A percentile compares a stretch with the other conserved stretches of the same genome.
Evolutionary conservation across 2,797 vertebrate species (phyloP).

Genomic region (Myiotriccus ornatus): DNA sequence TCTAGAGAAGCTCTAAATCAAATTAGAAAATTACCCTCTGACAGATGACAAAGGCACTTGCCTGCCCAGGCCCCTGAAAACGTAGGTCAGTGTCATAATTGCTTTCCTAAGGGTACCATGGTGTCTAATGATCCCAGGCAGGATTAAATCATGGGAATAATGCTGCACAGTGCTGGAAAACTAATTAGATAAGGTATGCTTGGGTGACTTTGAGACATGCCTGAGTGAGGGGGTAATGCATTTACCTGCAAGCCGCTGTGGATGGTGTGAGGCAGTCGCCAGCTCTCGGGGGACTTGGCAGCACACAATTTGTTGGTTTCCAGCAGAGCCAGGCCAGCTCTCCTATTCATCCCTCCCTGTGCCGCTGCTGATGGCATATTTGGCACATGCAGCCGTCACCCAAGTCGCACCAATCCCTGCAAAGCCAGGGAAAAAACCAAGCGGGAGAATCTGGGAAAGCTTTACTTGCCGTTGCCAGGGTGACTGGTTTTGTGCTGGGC

Average conservation of each 20-base stretch:
- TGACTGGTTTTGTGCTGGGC: not conserved
- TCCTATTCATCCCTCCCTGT: not conserved
- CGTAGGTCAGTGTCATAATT: not conserved
- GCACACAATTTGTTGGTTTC: not conserved
- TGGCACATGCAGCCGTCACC: not conserved
- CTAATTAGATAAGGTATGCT: conserved; percentile 4
- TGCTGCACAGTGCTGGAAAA: not conserved
- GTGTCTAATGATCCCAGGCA: not conserved
- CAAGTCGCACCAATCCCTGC: not conserved
- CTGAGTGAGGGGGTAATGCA: not conserved
- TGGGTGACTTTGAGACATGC: conserved; percentile 12
- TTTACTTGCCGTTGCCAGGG: conserved; percentile 37
- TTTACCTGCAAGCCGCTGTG: not conserved
- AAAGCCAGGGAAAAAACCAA: not conserved
- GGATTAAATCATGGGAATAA: conserved; percentile 42
- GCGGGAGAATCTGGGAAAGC: not conserved
- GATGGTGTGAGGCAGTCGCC: not conserved
- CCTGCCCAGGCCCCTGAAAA: not conserved
- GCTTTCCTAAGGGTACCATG: not conserved
- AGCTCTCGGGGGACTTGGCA: not conserved
- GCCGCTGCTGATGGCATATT: not conserved
- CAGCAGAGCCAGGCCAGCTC: not conserved
- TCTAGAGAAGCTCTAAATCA: conserved; percentile 11
- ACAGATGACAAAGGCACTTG: not conserved
- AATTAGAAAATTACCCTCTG: not conserved